Evolutionary conservation across 2,113 vertebrate genomes (phyloP).

Genomic region (Hippocampus zosterae): DNA sequence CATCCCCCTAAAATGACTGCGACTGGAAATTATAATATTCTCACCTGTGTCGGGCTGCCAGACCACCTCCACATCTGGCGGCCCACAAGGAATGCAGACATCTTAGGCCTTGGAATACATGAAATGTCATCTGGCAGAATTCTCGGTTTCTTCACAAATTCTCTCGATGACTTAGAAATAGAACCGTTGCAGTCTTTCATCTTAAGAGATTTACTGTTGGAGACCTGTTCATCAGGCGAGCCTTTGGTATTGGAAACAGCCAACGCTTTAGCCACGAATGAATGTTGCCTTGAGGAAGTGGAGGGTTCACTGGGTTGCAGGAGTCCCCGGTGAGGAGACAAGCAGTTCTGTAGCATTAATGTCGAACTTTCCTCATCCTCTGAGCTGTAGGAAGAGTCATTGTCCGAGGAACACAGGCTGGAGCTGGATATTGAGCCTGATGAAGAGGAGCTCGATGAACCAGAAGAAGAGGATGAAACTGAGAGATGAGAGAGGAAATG

Average conservation of each 20-base stretch:
- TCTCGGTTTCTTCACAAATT: conserved; percentile 85
- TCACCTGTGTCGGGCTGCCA: conserved; percentile 93
- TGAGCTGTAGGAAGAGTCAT: conserved; percentile 93
- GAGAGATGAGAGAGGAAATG: conserved; percentile 88
- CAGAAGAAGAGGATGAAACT: conserved; percentile 91
- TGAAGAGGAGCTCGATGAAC: conserved; percentile 89
- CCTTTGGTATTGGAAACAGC: conserved; percentile 73
- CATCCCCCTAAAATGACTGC: neutral
- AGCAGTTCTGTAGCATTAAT: conserved; percentile 87
- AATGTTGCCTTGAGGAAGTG: conserved; percentile 72
- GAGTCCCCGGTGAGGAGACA: conserved; percentile 83
- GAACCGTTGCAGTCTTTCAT: conserved; percentile 81
- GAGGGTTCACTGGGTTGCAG: conserved; percentile 79
- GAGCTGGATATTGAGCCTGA: conserved; percentile 91
- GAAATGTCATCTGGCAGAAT: conserved; percentile 80
- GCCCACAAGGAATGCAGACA: conserved; percentile 84
- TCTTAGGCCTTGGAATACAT: conserved; percentile 79
- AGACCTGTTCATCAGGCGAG: conserved; percentile 51
- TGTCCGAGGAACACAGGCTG: conserved; percentile 92
- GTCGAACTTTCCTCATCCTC: conserved; percentile 89
- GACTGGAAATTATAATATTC: conserved; percentile 1
- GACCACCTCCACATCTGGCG: conserved; percentile 95
- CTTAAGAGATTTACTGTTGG: conserved; percentile 71
- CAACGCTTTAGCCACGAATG: conserved; percentile 85
- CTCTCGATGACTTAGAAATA: conserved; percentile 77